A percentile compares a stretch with the other conserved stretches of the same genome.
These are phyloP conservation scores for Agrotis ipsilon DNA, from an alignment of 2,888 invertebrate genomes.

Conservation along the genomic window DNA sequence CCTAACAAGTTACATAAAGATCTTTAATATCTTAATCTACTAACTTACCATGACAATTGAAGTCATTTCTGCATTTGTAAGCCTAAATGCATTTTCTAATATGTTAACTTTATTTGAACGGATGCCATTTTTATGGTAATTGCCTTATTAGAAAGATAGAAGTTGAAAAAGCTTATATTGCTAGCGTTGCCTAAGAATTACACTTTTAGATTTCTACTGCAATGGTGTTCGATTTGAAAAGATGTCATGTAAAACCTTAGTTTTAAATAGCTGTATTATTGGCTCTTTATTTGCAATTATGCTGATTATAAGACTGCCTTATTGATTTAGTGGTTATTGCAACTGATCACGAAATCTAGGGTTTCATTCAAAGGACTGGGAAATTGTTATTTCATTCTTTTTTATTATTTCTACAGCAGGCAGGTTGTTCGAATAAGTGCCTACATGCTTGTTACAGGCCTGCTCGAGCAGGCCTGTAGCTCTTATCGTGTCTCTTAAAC, in stretches of 20 bases:
- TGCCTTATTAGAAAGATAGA: not conserved
- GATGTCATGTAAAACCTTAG: not conserved
- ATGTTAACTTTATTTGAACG: not conserved
- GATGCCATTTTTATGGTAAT: constrained; percentile 3
- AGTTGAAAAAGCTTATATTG: no score
- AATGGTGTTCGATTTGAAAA: not conserved
- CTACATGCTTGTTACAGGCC: no score
- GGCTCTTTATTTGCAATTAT: not conserved
- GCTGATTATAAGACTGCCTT: no score
- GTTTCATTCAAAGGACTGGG: no score
- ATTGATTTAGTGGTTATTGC: no score
- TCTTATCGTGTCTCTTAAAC: no score
- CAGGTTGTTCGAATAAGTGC: no score
- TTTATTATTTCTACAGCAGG: no score
- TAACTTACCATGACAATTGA: constrained; percentile 23
- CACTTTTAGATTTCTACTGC: not conserved
- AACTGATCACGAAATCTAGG: no score
- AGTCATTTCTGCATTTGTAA: constrained; percentile 5
- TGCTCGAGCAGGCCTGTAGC: no score
- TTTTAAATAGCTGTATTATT: not conserved
- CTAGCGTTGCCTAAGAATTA: no score
- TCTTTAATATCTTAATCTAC: not conserved
- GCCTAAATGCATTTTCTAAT: not conserved
- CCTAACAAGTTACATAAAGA: not conserved
- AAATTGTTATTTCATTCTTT: no score